A percentile compares a stretch with the other conserved stretches of the same genome.
Conservation (phyloP, 2,113 vertebrate genomes). For the Barbus barbus region DNA sequence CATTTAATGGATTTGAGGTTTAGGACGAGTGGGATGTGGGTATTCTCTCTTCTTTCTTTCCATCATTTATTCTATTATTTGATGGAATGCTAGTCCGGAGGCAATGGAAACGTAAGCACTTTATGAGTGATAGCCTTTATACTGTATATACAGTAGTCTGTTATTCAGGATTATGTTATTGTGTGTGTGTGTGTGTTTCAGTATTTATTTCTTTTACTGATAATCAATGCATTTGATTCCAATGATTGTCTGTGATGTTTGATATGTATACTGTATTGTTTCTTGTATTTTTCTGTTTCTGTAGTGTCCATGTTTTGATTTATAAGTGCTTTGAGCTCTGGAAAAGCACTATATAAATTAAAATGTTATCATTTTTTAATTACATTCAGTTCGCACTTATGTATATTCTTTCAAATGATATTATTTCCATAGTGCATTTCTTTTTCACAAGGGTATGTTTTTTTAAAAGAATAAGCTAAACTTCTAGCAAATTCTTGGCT, state of each 20-base stretch:
- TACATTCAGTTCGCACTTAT: not conserved
- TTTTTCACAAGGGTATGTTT: not conserved
- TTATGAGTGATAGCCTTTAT: not conserved
- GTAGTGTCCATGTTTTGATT: too few relatives aligned
- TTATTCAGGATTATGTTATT: not conserved
- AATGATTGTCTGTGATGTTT: too few relatives aligned
- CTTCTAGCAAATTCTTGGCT: too few relatives aligned
- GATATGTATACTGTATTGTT: too few relatives aligned
- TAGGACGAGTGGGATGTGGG: conserved; percentile 14
- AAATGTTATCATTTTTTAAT: not conserved
- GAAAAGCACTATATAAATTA: too few relatives aligned
- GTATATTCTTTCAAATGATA: not conserved
- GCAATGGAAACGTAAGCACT: conserved; percentile 28
- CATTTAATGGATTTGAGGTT: conserved; percentile 43
- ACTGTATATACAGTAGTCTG: not conserved
- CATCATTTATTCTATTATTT: conserved; percentile 20
- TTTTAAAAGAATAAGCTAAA: too few relatives aligned
- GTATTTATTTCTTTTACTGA: not conserved
- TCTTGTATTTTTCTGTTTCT: too few relatives aligned
- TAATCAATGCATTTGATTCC: too few relatives aligned
- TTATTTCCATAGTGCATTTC: not conserved
- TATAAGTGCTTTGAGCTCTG: too few relatives aligned
- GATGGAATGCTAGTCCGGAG: conserved; percentile 36
- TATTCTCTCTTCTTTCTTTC: conserved; percentile 21
- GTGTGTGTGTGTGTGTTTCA: not conserved